phyloP scores from a whole-genome alignment of 2,888 invertebrate species.

The Fragum sueziense region DNA sequence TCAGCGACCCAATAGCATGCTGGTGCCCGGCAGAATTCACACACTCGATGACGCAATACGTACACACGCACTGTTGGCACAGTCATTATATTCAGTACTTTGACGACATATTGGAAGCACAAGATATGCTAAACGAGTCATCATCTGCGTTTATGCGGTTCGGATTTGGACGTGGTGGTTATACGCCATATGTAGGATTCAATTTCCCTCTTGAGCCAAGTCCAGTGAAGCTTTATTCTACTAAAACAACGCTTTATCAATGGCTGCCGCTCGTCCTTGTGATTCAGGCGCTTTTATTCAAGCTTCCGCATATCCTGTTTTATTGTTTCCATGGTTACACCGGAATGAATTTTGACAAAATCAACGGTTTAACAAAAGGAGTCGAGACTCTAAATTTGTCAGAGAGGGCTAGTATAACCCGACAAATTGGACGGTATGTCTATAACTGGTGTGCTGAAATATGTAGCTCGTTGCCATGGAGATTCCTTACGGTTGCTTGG shows the following conservation, averaged over 20 bases:
- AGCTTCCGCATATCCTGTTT: conserved; percentile 53
- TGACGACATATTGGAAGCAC: not conserved
- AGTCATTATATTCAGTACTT: conserved; percentile 27
- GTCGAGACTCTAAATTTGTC: conserved; percentile 35
- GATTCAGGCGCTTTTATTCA: conserved; percentile 56
- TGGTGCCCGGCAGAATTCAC: conserved; percentile 44
- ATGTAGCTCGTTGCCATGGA: conserved; percentile 41
- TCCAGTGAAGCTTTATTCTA: not conserved
- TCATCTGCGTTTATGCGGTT: not conserved
- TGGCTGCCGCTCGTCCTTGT: conserved; percentile 53
- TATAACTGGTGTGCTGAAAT: conserved; percentile 49
- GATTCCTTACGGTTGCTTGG: conserved; percentile 48
- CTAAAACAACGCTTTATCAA: conserved; percentile 43
- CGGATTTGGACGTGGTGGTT: not conserved
- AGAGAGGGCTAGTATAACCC: conserved; percentile 44
- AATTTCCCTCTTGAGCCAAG: not conserved
- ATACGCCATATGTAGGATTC: not conserved
- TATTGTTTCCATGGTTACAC: conserved; percentile 46
- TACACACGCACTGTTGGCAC: conserved; percentile 43
- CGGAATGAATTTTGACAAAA: conserved; percentile 52
- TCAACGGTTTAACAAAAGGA: conserved; percentile 45
- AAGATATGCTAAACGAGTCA: not conserved
- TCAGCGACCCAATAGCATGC: conserved; percentile 40
- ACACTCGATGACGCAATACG: not conserved
- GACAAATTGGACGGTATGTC: conserved; percentile 51